These are phyloP conservation scores for Oxyura jamaicensis DNA, from an alignment of 2,113 vertebrate species.

Conservation along the genomic window DNA sequence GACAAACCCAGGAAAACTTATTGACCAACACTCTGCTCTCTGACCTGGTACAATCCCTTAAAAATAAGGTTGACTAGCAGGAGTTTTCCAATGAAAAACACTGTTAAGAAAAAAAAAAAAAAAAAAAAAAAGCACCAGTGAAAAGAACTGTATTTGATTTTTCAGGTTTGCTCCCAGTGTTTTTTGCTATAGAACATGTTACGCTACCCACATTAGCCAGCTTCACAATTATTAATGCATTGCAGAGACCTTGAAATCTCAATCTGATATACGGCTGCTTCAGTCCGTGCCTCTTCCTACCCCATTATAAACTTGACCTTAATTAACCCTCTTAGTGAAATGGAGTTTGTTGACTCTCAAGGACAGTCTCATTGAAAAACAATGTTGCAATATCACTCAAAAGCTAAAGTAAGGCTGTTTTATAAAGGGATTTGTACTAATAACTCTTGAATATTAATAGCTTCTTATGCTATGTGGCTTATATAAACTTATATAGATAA, in stretches of 20 bases:
- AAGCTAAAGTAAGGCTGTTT: conserved; percentile 54
- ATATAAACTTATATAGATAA: conserved; percentile 51
- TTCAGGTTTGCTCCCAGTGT: neutral
- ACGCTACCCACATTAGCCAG: neutral
- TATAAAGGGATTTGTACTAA: conserved; percentile 69
- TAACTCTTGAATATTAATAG: conserved; percentile 70
- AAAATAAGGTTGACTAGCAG: neutral
- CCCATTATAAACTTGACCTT: conserved; percentile 72
- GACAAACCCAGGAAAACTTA: neutral
- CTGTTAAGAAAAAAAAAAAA: neutral
- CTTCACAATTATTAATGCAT: conserved; percentile 24
- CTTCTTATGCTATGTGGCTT: conserved; percentile 41
- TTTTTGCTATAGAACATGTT: neutral
- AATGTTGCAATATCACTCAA: conserved; percentile 58
- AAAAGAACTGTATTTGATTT: neutral
- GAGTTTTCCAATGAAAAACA: neutral
- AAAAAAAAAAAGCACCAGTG: neutral
- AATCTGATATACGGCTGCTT: conserved; percentile 48
- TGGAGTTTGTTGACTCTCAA: conserved; percentile 71
- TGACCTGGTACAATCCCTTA: neutral
- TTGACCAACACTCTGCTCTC: neutral
- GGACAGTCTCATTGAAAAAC: conserved; percentile 66
- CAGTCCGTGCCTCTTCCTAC: conserved; percentile 39
- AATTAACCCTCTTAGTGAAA: conserved; percentile 77
- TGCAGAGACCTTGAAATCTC: conserved; percentile 43